Base-by-base conservation (phyloP, 1,140 invertebrate genomes). In the Drosophila mauritiana region DNA sequence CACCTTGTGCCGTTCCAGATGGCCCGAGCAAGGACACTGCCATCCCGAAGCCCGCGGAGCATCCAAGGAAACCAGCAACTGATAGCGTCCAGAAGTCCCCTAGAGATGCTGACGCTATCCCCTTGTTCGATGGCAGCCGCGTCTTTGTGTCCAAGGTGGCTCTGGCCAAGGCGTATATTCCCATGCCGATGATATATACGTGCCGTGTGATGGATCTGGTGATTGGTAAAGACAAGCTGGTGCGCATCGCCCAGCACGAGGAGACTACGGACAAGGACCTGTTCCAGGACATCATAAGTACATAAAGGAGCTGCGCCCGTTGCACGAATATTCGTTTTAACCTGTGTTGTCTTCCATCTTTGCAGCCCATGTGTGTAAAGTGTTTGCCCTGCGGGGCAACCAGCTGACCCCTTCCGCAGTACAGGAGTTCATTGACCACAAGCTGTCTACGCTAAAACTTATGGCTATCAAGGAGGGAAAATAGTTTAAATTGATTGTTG, bases 251-350 rank as follows among this genome's bases (percentile, higher is more conserved):
- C 3, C 49, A 65, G 3, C 61, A 54, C 0, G 55, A 79, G 45
- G 36, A 46, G 4, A 3, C 34, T 6, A 55, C 68, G 0, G 73
- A 88, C 15, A 54, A 79, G 20, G 53, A 76, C 5, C 27, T 73
- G 12, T 54, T 92, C 11, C 48, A 89, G 27, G 90, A 79, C 6
- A 74, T 92, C 36, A 92, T 91, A 89, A 91, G 91, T 92, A 91
- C 20, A 68, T 74, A 61, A 45, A 11, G 34, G 11, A 8, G 25
- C 10, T 43, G 22, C 11, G 20, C 17, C 25, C 39, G 1, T 10
- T 25, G 7, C 0, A 22, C 2, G 20, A 22, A 17, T 0, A 12
- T 22, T 20, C 3, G 48, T 43, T 62, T 40, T 42, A 45, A 64
- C 53, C 59, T 55, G 6, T n/a, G 11, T 27, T 22, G 46, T 53